Conservation (phyloP, 2,797 vertebrate species). For the Kryptopterus vitreolus region DNA sequence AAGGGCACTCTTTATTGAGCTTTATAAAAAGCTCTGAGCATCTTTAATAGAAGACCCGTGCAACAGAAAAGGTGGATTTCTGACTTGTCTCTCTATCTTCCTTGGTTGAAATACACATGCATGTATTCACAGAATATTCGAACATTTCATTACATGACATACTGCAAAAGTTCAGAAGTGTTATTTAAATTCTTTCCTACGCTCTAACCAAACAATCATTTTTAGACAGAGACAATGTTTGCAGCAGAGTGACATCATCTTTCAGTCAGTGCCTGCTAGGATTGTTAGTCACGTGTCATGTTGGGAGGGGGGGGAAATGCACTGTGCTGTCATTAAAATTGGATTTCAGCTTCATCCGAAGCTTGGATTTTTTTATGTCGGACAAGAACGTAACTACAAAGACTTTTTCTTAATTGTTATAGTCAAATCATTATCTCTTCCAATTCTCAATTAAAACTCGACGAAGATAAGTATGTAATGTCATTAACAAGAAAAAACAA, state of each 20-base stretch:
- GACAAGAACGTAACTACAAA: background rate
- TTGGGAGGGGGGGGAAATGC: background rate
- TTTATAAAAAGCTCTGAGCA: constrained; percentile 46
- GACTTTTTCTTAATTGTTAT: background rate
- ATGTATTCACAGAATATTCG: background rate
- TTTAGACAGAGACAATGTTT: background rate
- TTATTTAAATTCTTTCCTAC: constrained; percentile 5
- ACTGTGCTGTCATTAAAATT: background rate
- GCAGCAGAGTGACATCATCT: constrained; percentile 40
- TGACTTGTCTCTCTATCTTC: constrained; percentile 3
- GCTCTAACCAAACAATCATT: background rate
- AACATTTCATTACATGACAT: constrained; percentile 3
- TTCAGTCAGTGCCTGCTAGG: background rate
- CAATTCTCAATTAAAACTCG: constrained; percentile 18
- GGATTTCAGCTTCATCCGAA: background rate
- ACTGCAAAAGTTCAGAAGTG: background rate
- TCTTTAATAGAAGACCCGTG: constrained; percentile 35
- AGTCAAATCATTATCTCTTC: background rate
- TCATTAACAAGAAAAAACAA: constrained; percentile 22
- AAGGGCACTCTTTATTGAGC: constrained; percentile 26
- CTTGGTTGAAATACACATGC: constrained; percentile 15
- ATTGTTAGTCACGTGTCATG: constrained; percentile 18
- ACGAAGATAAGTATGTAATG: constrained; percentile 47
- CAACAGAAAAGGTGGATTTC: constrained; percentile 24
- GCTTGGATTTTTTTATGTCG: too few relatives aligned